phyloP scores from a whole-genome alignment of 2,797 vertebrate species.

The Pitangus sulphuratus region DNA sequence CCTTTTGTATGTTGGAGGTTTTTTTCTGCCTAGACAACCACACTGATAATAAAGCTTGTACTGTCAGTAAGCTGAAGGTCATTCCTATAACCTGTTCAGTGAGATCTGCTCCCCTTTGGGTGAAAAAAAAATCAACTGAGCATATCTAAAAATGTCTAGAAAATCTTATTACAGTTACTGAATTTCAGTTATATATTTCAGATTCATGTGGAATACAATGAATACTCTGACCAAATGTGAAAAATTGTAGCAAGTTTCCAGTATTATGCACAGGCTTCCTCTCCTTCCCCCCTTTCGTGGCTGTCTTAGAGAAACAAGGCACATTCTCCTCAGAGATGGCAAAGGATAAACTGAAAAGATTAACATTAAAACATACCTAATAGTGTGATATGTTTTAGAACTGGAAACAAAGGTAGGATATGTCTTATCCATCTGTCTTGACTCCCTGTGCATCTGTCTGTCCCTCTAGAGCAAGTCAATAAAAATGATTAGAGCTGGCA shows the following conservation, averaged over 20 bases:
- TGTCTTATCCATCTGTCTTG: constrained; percentile 67
- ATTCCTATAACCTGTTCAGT: background rate
- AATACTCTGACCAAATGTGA: background rate
- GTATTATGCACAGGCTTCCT: background rate
- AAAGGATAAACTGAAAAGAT: constrained; percentile 6
- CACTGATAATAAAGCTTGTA: background rate
- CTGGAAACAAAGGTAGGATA: constrained; percentile 43
- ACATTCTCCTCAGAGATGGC: background rate
- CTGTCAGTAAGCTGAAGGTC: constrained; percentile 24
- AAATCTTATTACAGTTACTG: background rate
- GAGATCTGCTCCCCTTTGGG: background rate
- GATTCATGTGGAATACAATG: background rate
- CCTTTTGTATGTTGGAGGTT: background rate
- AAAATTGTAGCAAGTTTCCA: background rate
- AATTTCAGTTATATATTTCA: constrained; percentile 28
- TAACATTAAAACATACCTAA: constrained; percentile 53
- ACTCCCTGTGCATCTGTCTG: constrained; percentile 70
- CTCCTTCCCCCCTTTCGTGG: background rate
- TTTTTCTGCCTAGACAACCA: background rate
- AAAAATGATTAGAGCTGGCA: constrained; percentile 79
- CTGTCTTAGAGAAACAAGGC: background rate
- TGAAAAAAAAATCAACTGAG: background rate
- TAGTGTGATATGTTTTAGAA: constrained; percentile 38
- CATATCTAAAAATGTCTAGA: background rate
- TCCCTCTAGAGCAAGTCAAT: constrained; percentile 79